Base-by-base conservation (phyloP, 2,888 invertebrate genomes). In the Cataglyphis cursor region DNA sequence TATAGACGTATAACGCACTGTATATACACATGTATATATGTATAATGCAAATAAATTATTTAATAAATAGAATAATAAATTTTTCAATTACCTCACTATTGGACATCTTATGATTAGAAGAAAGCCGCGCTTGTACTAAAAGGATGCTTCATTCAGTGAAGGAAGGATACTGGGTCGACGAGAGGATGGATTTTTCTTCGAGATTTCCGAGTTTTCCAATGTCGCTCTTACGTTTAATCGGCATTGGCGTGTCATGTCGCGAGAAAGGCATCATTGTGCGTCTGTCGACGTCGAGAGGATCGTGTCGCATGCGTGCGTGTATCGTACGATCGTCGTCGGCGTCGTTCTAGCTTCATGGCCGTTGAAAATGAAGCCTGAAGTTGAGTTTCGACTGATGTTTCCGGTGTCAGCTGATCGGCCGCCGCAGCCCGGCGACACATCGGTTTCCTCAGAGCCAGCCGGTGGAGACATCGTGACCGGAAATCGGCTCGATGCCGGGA, bases 401-500 rank as follows among this genome's bases (percentile, higher is more conserved):
- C 66, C 76, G 76, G 61, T 66, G 82, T 75, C 68, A 66, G 59
- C 75, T 62, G 57, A 80, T 70, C 18, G 41, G 48, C 41, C 41
- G 76, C 28, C 72, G 75, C 80, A 28, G 35, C 31, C 51, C 48
- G 59, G 75, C 65, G 76, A 64, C 82, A 66, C 48, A 21, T 68
- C 81, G 73, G 51, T 76, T 62, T 65, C 65, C 90, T 95, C 94
- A 96, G 88, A 96, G 96, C 97, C 97, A 97, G 89, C 97, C 97
- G 72, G 97, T 96, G 86, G 97, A 96, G 92, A 96, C 96, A 94
- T 96, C 97, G 95, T 97, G 97, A 1, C 97, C 97, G 95, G 97
- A 96, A 91, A 97, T 96, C 90, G 97, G 97, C 93, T 97, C 97
- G 87, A 97, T 97, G 87, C 97, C 97, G 21, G 97, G 96, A 91